These are phyloP conservation scores for Orcinus orca DNA, from an alignment of 2,113 vertebrate genomes.

Conservation along the genomic window DNA sequence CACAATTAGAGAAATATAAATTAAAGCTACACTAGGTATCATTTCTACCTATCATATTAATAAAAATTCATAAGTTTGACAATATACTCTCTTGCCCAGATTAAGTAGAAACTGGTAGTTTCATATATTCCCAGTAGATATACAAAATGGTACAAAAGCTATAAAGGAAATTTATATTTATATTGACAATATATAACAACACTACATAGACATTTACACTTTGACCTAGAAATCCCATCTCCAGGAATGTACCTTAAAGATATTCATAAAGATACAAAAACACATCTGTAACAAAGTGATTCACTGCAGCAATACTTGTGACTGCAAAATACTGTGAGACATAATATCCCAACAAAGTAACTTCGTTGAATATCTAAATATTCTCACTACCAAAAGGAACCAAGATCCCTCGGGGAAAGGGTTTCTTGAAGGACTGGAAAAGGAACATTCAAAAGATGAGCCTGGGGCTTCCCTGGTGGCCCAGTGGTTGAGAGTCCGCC, in stretches of 20 bases:
- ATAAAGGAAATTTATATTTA: neutral
- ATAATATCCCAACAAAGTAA: neutral
- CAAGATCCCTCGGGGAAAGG: neutral
- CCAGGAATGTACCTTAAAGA: neutral
- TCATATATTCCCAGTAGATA: neutral
- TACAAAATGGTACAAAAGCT: neutral
- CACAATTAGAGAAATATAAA: neutral
- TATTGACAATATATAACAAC: neutral
- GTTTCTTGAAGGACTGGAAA: neutral
- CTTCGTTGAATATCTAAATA: neutral
- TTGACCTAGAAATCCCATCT: slow-evolving; percentile 15
- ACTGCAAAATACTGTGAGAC: neutral
- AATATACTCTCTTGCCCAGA: neutral
- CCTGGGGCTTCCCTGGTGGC: neutral
- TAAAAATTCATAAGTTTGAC: neutral
- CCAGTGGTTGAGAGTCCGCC: too few relatives aligned
- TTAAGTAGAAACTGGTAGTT: neutral
- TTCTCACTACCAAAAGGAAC: neutral
- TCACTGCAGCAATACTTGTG: neutral
- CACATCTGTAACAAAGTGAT: neutral
- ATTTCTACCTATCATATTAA: neutral
- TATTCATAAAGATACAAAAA: neutral
- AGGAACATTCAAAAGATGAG: neutral
- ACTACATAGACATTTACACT: neutral
- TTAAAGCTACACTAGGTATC: neutral